Evolutionary conservation across 2,113 vertebrate species (phyloP), one percentile per base, ranked within the genome.

Genomic region (Gadus chalcogrammus): DNA sequence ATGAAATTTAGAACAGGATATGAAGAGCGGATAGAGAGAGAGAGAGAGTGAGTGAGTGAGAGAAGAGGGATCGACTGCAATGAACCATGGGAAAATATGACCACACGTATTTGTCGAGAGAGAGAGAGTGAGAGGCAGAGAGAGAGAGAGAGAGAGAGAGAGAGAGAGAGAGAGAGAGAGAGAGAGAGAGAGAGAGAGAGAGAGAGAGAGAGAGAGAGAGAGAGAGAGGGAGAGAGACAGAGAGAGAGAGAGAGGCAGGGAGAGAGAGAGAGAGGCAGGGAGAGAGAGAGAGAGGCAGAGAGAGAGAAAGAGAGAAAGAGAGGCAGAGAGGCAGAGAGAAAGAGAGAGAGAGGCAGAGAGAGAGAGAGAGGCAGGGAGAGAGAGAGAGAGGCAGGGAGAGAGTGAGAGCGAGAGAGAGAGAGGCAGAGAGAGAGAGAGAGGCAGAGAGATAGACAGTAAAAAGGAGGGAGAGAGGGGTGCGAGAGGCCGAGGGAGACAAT

Each of bases 101-200:
- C 16, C 56, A 20, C 4, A 22, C 18, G 42, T 48, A 48, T 13
- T 48, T 12, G 9, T 48, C 42, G 8, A 9, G 42, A 48, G 3
- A 31, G 27, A n/a, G 20, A 18, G 15, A 28, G 15, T 24, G 56
- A 64, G 68, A 64, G 18, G 20, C 62, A 16, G 2, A n/a, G 55
- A 58, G 55, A n/a, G n/a, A 56, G 53, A 17, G 53, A 56, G 55
- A 17, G 55, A 64, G 61, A 53, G n/a, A 20, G 59, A 61, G 59
- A 20, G 59, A 18, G 17, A 20, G 59, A 61, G 59, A 11, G 18
- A 74, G 76, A 67, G 22, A 31, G 38, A 18, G 18, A 4, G 3
- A 15, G n/a, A 66, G 38, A 20, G 64, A 64, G 62, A 16, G 22
- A 27, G 28, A 42, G 18, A 4, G 64, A 42, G 64, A 22, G 60